Conservation (phyloP, 2,797 vertebrate genomes). For the Sphaeramia orbicularis region DNA sequence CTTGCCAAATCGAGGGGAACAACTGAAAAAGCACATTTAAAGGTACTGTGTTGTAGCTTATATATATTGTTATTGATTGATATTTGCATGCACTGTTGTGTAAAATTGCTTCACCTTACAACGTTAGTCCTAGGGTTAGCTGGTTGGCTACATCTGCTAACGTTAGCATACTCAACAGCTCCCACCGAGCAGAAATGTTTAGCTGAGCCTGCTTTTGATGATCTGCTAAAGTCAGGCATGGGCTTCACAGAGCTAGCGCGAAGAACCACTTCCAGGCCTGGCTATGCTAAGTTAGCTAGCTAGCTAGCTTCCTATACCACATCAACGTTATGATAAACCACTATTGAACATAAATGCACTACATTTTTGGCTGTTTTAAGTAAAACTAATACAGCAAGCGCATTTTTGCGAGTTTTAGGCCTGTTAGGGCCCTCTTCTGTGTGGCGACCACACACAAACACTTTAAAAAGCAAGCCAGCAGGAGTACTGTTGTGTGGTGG, state of each 20-base stretch:
- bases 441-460: slow-evolving; percentile 38
- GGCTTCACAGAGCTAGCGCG: slow-evolving; percentile 10
- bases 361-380: rapidly evolving
- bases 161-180: slow-evolving; percentile 1
- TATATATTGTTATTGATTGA: slow-evolving; percentile 1
- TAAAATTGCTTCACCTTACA: not conserved
- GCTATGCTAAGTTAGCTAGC: slow-evolving; percentile 46
- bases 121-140: not conserved
- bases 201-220: slow-evolving; percentile 21
- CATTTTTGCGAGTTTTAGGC: not conserved
- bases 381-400: not conserved
- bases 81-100: slow-evolving; percentile 9
- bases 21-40: slow-evolving; percentile 44
- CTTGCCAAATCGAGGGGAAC: slow-evolving; percentile 38
- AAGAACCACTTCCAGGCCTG: slow-evolving; percentile 50
- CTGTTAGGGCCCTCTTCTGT: slow-evolving; percentile 16
- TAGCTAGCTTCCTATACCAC: not conserved
- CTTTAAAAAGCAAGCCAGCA: slow-evolving; percentile 19
- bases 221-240: slow-evolving; percentile 42
- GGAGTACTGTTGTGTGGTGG: slow-evolving; percentile 32
- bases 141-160: not conserved
- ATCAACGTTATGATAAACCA: not conserved
- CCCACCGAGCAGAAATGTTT: not conserved
- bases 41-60: slow-evolving; percentile 55
- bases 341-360: rapidly evolving